A percentile compares a stretch with the other conserved stretches of the same genome.
phyloP scores from a whole-genome alignment of 2,113 vertebrate species.

The Sitta europaea region DNA sequence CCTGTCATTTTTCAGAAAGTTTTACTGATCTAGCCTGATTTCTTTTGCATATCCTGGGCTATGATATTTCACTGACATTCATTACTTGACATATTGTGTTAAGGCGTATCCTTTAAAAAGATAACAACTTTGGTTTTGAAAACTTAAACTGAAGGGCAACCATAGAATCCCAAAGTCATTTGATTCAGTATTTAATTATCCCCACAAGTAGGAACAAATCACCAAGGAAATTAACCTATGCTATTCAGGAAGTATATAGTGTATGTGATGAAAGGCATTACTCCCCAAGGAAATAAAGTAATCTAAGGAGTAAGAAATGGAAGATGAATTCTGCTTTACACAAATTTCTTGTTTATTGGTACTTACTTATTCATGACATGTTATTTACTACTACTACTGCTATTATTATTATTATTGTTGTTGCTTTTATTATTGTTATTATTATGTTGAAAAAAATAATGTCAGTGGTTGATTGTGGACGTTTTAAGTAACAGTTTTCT shows the following conservation, averaged over 20 bases:
- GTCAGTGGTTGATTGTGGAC: background rate
- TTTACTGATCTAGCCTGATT: background rate
- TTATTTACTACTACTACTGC: background rate
- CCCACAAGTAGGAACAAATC: background rate
- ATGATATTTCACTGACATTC: background rate
- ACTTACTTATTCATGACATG: background rate
- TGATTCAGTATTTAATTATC: slow-evolving; percentile 8
- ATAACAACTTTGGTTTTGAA: background rate
- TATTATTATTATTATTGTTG: background rate
- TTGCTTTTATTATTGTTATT: background rate
- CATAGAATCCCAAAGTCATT: background rate
- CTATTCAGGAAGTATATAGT: background rate
- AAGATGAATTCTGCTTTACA: background rate
- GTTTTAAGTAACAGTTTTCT: background rate
- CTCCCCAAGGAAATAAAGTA: background rate
- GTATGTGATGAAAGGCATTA: background rate
- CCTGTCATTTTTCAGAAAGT: background rate
- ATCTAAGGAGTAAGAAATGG: background rate
- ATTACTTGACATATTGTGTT: background rate
- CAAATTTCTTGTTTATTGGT: background rate
- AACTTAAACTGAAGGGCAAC: background rate
- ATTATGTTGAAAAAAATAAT: background rate
- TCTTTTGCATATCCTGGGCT: background rate
- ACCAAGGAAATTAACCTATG: slow-evolving; percentile 16
- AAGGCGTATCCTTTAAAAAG: background rate